phyloP scores from a whole-genome alignment of 2,888 invertebrate genomes.

The Ellobium chinense region DNA sequence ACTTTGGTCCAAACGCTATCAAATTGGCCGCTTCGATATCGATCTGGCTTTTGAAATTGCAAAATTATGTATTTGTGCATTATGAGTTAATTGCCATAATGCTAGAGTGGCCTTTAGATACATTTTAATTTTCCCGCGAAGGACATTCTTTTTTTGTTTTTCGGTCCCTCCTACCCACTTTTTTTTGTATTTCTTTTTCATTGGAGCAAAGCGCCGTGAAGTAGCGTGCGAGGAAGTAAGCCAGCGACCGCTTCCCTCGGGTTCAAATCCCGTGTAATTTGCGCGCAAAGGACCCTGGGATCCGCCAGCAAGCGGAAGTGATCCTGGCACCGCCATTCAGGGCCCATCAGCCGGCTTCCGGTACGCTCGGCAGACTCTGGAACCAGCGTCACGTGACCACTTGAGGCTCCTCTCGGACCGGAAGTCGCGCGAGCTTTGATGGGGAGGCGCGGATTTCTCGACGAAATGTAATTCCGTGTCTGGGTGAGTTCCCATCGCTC shows the following conservation, averaged over 20 bases:
- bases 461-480: constrained; percentile 40
- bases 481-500: constrained; percentile 28
- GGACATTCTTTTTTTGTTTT: not conserved
- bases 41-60: constrained; percentile 3
- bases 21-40: not conserved
- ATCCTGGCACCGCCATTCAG: constrained; percentile 41
- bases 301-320: constrained; percentile 41
- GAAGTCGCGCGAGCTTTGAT: constrained; percentile 41
- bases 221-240: constrained; percentile 30
- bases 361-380: constrained; percentile 34
- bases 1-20: not conserved
- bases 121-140: constrained; percentile 21
- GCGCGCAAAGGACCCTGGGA: constrained; percentile 38
- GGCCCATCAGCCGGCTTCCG: constrained; percentile 39
- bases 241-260: constrained; percentile 29
- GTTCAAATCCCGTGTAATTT: constrained; percentile 47
- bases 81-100: constrained; percentile 23
- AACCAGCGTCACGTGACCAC: constrained; percentile 44
- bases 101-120: constrained; percentile 1
- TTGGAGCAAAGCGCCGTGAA: not conserved
- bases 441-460: constrained; percentile 42
- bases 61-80: constrained; percentile 18
- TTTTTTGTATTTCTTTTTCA: not conserved
- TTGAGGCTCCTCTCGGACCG: constrained; percentile 35
- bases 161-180: not conserved